Conservation (phyloP, 2,888 invertebrate genomes). For the Norana najaformis region DNA sequence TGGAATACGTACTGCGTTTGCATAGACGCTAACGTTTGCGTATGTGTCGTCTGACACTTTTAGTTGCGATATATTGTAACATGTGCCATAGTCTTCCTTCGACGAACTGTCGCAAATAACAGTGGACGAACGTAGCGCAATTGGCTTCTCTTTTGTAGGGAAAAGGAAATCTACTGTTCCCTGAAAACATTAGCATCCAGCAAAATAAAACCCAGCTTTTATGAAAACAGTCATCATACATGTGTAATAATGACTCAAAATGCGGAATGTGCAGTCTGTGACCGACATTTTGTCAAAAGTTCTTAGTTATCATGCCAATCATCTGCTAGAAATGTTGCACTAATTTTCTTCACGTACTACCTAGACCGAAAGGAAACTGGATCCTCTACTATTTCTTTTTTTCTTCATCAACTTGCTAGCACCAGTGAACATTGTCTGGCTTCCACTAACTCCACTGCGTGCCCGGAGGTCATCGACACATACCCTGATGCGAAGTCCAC, state of each 20-base stretch:
- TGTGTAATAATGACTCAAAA: background rate
- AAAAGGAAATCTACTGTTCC: background rate
- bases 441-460: too few relatives aligned
- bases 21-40: conserved; percentile 13
- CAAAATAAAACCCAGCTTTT: background rate
- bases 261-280: background rate
- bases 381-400: too few relatives aligned
- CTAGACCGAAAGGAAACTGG: too few relatives aligned
- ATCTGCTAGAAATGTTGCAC: background rate
- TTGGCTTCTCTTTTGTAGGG: background rate
- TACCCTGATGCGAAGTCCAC: too few relatives aligned
- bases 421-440: too few relatives aligned
- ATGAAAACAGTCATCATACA: background rate
- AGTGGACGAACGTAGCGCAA: background rate
- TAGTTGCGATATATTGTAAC: background rate
- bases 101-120: background rate
- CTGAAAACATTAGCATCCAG: background rate
- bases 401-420: too few relatives aligned
- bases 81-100: background rate
- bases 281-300: background rate
- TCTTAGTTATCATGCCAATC: background rate
- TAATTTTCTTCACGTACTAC: too few relatives aligned
- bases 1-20: background rate
- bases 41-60: background rate
- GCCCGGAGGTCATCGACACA: too few relatives aligned